These are phyloP conservation scores for Betta splendens DNA, from an alignment of 2,797 vertebrate species.

Conservation along the genomic window DNA sequence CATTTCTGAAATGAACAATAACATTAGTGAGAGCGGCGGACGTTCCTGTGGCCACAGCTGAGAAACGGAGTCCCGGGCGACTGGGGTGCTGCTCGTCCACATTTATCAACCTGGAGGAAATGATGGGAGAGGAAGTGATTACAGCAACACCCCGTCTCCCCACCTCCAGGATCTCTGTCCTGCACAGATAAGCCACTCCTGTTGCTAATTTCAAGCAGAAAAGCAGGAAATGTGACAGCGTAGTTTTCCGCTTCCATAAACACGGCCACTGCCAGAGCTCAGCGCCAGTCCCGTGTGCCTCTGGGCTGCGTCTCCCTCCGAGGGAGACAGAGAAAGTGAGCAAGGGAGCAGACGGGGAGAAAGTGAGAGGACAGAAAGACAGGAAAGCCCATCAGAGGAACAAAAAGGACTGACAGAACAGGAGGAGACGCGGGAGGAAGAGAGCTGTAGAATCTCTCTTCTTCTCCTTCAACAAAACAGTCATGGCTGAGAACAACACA, in stretches of 20 bases:
- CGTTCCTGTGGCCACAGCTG: constrained; percentile 53
- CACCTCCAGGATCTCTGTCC: constrained; percentile 89
- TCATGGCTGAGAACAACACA: constrained; percentile 89
- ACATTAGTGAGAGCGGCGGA: constrained; percentile 24
- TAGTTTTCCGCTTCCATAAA: constrained; percentile 94
- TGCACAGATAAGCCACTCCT: constrained; percentile 91
- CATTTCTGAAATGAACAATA: constrained; percentile 36
- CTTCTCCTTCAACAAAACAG: constrained; percentile 64
- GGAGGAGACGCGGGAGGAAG: constrained; percentile 36
- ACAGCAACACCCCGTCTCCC: constrained; percentile 71
- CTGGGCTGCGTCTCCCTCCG: constrained; percentile 60
- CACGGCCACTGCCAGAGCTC: constrained; percentile 77
- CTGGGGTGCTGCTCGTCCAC: constrained; percentile 68
- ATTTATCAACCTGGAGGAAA: constrained; percentile 86
- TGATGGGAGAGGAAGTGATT: constrained; percentile 91
- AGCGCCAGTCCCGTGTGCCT: constrained; percentile 72
- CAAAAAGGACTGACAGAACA: constrained; percentile 53
- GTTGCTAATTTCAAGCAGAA: constrained; percentile 93
- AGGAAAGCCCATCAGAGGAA: constrained; percentile 67
- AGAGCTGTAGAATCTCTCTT: constrained; percentile 57
- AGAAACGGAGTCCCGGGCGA: background rate
- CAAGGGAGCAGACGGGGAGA: constrained; percentile 49
- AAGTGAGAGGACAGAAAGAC: constrained; percentile 62
- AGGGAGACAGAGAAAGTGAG: constrained; percentile 62
- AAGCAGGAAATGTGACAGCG: constrained; percentile 96